Evolutionary conservation across 30 jellyfish, hydroid and myxozoan genomes (phyloP), one percentile per base, ranked within the genome.

Genomic region (Pseudorhiza aurosa): DNA sequence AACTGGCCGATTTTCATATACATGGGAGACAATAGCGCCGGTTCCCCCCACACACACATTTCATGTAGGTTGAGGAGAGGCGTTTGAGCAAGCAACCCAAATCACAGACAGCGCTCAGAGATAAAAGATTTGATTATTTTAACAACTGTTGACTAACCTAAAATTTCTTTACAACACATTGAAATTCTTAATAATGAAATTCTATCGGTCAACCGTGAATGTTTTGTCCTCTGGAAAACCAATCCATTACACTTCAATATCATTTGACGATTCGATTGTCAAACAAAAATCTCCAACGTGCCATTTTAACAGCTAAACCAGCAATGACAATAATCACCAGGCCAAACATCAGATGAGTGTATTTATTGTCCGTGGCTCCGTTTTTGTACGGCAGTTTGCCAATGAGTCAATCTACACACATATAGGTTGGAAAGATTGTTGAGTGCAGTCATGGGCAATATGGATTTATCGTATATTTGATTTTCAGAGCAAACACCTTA

Each of bases 261-360:
- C 72, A 51, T 53, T 49, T 73, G 63, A 40, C 60, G 39, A 73
- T 53, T 49, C 62, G 75, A 73, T 53, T 73, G 86, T 36, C 76
- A 73, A 73, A 73, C 75, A 73, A 53, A 73, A 49, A 9, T 73
- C 72, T 51, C 86, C 67, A 73, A 51, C 75, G 86, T 73, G 67
- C 86, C 68, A 43, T 49, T 65, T 39, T 70, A 73, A 73, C 75
- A 73, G 86, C 86, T 73, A 73, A 73, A 73, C 56, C 86, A 53
- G 86, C 86, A 73, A 30, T 49, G 76, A 40, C 51, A 46, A 53
- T 73, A 57, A 73, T 73, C 45, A 57, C 32, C 59, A 73, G 75
- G 74, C 75, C 86, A 73, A 73, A 73, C 86, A 73, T 24, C 45
- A 39, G 62, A 73, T 44, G 72, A 73, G 86, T 73, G 86, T 73